Evolutionary conservation across 1,140 invertebrate genomes (phyloP).

Genomic region (Drosophila ironensis): DNA sequence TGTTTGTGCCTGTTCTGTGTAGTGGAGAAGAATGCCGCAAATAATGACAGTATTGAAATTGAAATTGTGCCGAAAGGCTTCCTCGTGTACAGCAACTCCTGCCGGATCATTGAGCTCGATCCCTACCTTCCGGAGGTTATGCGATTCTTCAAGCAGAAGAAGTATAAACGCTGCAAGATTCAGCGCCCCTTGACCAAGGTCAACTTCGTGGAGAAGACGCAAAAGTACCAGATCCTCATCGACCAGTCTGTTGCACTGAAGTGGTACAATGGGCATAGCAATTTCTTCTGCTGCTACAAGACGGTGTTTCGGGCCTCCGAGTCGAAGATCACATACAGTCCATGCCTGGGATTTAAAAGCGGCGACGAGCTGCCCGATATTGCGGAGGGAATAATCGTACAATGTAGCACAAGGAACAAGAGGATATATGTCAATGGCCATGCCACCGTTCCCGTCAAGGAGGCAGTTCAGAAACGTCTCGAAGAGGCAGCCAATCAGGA

Average conservation of each 20-base stretch:
- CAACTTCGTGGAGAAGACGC: conserved; percentile 51
- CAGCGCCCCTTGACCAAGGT: conserved; percentile 82
- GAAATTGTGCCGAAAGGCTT: conserved; percentile 82
- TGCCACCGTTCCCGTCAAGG: conserved; percentile 63
- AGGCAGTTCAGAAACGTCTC: conserved; percentile 47
- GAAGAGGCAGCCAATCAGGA: not conserved
- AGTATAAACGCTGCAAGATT: conserved; percentile 84
- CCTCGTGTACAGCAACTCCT: conserved; percentile 87
- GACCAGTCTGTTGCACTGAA: too few relatives aligned
- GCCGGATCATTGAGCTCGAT: conserved; percentile 87
- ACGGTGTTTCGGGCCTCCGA: conserved; percentile 79
- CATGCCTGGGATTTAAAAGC: conserved; percentile 78
- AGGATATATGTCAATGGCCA: conserved; percentile 76
- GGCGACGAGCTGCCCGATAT: conserved; percentile 69
- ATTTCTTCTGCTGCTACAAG: conserved; percentile 85
- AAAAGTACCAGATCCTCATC: conserved; percentile 63
- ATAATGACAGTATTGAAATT: conserved; percentile 22
- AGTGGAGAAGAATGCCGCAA: not conserved
- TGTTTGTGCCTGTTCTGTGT: not conserved
- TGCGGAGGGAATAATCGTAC: conserved; percentile 83
- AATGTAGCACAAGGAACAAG: conserved; percentile 71
- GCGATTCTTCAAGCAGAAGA: conserved; percentile 84
- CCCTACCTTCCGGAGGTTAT: conserved; percentile 87
- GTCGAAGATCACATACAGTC: conserved; percentile 47
- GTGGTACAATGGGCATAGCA: too few relatives aligned